Evolutionary conservation across 1,140 invertebrate species (phyloP), one percentile per base, ranked within the genome.

Genomic region (Acromyrmex charruanus): DNA sequence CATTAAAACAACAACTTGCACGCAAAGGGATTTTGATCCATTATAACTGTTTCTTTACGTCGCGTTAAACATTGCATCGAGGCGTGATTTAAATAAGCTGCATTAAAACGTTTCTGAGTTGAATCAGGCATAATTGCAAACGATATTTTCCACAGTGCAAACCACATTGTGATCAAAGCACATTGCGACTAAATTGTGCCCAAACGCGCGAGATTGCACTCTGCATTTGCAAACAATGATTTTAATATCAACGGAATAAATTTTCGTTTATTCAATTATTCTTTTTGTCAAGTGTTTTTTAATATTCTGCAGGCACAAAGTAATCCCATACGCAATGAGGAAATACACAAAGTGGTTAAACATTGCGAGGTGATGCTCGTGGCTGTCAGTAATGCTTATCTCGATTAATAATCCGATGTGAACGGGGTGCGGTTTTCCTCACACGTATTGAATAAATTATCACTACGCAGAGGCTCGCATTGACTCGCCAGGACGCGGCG

Each of bases 371-470:
- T 31, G 25, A 77, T 63, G 28, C 49, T 53, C 39, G 59, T 51
- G 44, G 16, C 9, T 12, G 9, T 61, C 18, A 31, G 77, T 65
- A n/a, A 66, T 14, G 68, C 68, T 63, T 53, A 39, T 12, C 18
- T 82, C 55, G 69, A 25, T 84, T 84, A 84, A 74, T 82, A 82
- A 74, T 39, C 25, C 39, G 55, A 49, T 10, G 68, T 35, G 39
- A 74, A 84, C 55, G 49, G 63, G 49, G 63, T 68, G 77, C 63
- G 69, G 80, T 63, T 84, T 84, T 53, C 69, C 69, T 63, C 55
- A n/a, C 80, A 35, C 80, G 55, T 61, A 75, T 84, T 53, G 69
- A 84, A 84, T 84, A 84, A 84, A 75, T 84, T 82, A 82, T 58
- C 80, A 25, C 66, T 61, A 82, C 68, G 55, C 68, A 18, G 80